Base-by-base conservation (phyloP, 2,888 invertebrate species). In the Priocnemis perturbator region DNA sequence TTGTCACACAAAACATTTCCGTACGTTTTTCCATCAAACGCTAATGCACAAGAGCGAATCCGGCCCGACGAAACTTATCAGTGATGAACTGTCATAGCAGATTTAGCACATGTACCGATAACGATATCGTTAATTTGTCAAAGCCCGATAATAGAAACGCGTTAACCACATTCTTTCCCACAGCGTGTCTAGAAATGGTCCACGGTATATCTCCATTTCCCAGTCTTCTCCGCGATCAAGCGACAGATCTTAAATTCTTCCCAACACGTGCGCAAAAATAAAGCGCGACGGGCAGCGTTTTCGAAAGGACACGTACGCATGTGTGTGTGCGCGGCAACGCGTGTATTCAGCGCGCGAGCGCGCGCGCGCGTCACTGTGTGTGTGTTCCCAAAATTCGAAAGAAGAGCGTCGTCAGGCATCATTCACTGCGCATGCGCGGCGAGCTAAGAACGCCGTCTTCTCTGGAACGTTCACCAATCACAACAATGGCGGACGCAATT, bases 401-500 rank as follows among this genome's bases (percentile, higher is more conserved):
- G 71, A 84, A 80, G 82, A 77, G 77, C 66, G 74, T 80, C 73
- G 69, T 66, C 70, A 73, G 69, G 69, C 68, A 11, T 45, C 23
- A 9, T 20, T 45, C n/a, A 15, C 17, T 0, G 78, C 87, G 87
- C 87, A 83, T 85, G 87, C 86, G 87, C 76, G 67, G 30, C 69
- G 59, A 80, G 70, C 65, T 84, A 85, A 87, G 86, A 84, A 85
- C 83, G 81, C 78, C 73, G 83, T 83, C 84, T 82, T 86, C 77
- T 69, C 81, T 69, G 71, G 64, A 78, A 78, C 63, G 67, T 78
- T 83, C 81, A 76, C 81, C 85, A 85, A 87, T 87, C 83, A 82
- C 84, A 87, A 87, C 87, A 87, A 87, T 87, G 87, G 87, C 86
- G 81, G 86, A 81, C 73, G 69, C 74, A 81, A 86, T 85, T 84